Conservation (phyloP, 2,888 invertebrate genomes). For the Drosophila mimetica region DNA sequence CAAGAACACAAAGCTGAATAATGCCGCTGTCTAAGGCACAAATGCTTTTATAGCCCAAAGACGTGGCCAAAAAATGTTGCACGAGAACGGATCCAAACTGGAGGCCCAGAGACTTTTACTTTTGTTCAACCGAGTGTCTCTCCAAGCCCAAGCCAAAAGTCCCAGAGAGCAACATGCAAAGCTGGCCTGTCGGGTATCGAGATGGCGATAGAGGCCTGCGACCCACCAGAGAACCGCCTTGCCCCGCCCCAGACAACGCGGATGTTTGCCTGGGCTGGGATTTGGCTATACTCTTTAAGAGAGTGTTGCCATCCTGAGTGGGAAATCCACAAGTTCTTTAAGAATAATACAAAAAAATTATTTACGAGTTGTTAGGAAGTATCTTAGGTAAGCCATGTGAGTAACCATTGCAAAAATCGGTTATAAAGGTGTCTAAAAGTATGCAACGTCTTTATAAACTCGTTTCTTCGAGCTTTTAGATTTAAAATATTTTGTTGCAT, state of each 20-base stretch:
- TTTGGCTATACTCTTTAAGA: slow-evolving; percentile 18
- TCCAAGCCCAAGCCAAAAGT: slow-evolving; percentile 17
- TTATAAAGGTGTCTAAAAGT: background rate
- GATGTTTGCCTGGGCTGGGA: slow-evolving; percentile 35
- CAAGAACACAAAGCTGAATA: slow-evolving; percentile 76
- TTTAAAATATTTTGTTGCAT: too few species aligned
- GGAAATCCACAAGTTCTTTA: too few species aligned
- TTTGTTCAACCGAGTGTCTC: slow-evolving; percentile 50
- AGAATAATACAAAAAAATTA: too few species aligned
- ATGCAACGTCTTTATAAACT: too few species aligned
- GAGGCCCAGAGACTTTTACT: slow-evolving; percentile 63
- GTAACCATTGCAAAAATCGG: too few species aligned
- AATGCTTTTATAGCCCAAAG: slow-evolving; percentile 72
- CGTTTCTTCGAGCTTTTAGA: too few species aligned
- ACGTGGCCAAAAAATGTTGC: slow-evolving; percentile 39
- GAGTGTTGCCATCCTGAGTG: background rate
- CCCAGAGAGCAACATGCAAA: slow-evolving; percentile 41
- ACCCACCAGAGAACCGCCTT: slow-evolving; percentile 21
- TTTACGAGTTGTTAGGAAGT: too few species aligned
- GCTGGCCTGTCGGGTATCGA: slow-evolving; percentile 27
- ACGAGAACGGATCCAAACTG: slow-evolving; percentile 45
- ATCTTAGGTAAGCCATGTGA: too few species aligned
- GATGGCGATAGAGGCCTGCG: slow-evolving; percentile 16
- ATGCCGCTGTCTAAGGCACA: slow-evolving; percentile 52
- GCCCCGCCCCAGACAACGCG: slow-evolving; percentile 43